Evolutionary conservation across 2,888 invertebrate genomes (phyloP), one percentile per base, ranked within the genome.

Genomic region (Mythimna lalbum): DNA sequence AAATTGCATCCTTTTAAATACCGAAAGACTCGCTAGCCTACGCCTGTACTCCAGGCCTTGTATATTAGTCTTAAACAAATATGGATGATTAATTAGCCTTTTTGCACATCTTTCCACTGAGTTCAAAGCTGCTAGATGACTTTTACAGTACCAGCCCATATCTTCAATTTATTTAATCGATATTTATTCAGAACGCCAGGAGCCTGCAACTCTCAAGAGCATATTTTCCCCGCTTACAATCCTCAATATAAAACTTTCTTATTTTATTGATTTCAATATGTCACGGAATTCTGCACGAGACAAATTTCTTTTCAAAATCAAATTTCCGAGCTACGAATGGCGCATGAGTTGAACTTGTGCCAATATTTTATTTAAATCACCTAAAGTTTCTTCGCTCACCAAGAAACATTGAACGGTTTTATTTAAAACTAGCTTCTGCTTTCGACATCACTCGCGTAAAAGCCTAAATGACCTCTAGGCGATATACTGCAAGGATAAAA

Each of bases 291-390:
- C 66, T 78, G 79, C 77, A 61, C 83, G 87, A 90, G 89, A 90
- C 88, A 90, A 90, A 92, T 91, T 90, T 88, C 88, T 90, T 91
- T 90, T 90, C 88, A 90, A 91, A 91, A 92, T 92, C 91, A 89
- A 91, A 92, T 92, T 90, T 89, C 82, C 74, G 53, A 77, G 83
- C 82, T 85, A 87, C 88, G 90, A 87, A 89, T 90, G 90, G 89
- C 85, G 88, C 85, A 88, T 85, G 89, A 90, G 88, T 91, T 91
- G 91, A 91, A 91, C 90, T 91, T 88, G 78, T 88, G 91, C 92
- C 92, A 92, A 92, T 92, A 92, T 91, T 90, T 92, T 93, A 92
- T 92, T 92, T 90, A 92, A 92, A 92, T 92, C 85, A 77, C 86
- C 84, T 53, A 88, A 92, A 91, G 84, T 92, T 92, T 90, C 78